A percentile compares a stretch with the other conserved stretches of the same genome.
These are phyloP conservation scores for Eclectus roratus DNA, from an alignment of 2,113 vertebrate species.

Conservation along the genomic window DNA sequence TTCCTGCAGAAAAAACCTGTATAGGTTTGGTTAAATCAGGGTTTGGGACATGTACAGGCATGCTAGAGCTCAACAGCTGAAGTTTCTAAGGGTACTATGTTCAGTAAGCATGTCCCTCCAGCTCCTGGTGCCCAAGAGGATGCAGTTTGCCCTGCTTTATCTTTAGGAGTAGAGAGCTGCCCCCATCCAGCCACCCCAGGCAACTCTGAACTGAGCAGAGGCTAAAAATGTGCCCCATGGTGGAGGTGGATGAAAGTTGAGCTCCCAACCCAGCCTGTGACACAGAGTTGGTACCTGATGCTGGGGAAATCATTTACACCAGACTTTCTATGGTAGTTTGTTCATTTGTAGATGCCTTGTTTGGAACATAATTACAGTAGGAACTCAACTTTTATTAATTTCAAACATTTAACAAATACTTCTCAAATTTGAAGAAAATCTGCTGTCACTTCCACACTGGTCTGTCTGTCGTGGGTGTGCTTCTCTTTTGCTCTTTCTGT, in stretches of 20 bases:
- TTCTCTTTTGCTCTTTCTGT: not conserved
- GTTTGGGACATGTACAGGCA: not conserved
- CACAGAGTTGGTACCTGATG: not conserved
- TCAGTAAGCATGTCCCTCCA: not conserved
- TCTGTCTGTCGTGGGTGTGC: not conserved
- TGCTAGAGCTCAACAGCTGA: not conserved
- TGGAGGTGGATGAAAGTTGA: not conserved
- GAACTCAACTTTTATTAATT: not conserved
- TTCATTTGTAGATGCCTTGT: not conserved
- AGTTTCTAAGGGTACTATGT: not conserved
- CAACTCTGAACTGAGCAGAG: not conserved
- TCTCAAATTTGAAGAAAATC: not conserved
- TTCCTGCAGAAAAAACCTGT: not conserved
- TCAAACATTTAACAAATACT: not conserved
- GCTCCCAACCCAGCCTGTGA: not conserved
- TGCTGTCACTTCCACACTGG: fast-evolving
- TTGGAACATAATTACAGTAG: not conserved
- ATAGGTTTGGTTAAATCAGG: not conserved
- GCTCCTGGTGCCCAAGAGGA: not conserved
- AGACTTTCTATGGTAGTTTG: not conserved
- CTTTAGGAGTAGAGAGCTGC: not conserved
- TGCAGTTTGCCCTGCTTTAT: not conserved
- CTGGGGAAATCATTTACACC: not conserved
- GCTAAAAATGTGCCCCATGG: not conserved
- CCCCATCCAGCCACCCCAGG: not conserved